Base-by-base conservation (phyloP, 2,888 invertebrate species). In the Belgica antarctica region DNA sequence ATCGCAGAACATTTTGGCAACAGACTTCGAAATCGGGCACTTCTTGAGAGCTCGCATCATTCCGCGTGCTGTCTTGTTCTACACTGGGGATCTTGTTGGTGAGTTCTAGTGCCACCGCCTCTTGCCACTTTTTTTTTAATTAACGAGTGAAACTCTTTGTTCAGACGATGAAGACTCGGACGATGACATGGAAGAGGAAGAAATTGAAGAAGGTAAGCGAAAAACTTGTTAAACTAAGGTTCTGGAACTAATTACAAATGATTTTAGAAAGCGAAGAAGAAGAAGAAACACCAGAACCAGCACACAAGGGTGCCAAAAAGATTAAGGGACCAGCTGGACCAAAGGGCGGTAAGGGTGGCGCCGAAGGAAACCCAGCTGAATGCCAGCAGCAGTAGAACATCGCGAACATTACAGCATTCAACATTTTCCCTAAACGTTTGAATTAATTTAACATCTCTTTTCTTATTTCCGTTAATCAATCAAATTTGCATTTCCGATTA, bases 1-100 rank as follows among this genome's bases (percentile, higher is more conserved):
- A 73, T 87, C 90, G 47, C 92, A 89, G 73, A 77, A 77, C 65
- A 83, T 96, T 74, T 82, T 98, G 73, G 92, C 94, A 8, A 90
- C 91, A 70, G 99, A 99, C 82, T 99, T 96, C 81, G 98, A 99
- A 84, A 92, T 99, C 79, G 99, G 99, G 1, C 98, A 99, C 82
- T 95, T 96, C 81, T 89, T 99, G 78, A 89, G 96, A 75, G 97
- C 99, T 81, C 87, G 96, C 73, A 90, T 99, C 73, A 90, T 99
- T 73, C 96, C 98, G n/a, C 89, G 94, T 78, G 98, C 98, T 71
- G 93, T 97, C 69, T 86, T 99, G 62, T 96, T 94, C 78, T 99
- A 89, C 82, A 99, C 98, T 72, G 99, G 99, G 77, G 91, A 91
- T 80, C 86, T 85, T 28, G 84, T 90, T 63, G 90, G 90, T 75